Percentiles rank a stretch among this genome's conserved stretches.
Conservation (phyloP, 2,797 vertebrate genomes). For the Chelidonichthys spinosus region DNA sequence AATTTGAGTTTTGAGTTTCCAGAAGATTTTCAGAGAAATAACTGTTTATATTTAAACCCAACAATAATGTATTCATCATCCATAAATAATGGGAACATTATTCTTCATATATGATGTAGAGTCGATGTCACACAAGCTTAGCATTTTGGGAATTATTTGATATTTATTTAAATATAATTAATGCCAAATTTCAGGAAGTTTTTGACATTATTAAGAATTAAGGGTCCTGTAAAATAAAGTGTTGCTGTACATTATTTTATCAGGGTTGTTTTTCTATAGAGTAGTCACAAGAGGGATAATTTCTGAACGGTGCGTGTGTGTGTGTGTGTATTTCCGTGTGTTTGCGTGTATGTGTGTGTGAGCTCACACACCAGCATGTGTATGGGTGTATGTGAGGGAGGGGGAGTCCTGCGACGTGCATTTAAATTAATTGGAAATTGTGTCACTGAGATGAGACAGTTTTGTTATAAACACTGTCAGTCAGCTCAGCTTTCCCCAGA, state of each 20-base stretch:
- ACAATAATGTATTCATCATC: not conserved
- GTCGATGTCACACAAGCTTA: not conserved
- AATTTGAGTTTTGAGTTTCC: not conserved
- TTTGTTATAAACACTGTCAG: constrained; percentile 67
- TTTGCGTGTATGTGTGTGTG: constrained; percentile 20
- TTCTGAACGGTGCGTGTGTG: constrained; percentile 31
- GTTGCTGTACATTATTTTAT: constrained; percentile 43
- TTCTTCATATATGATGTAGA: not conserved
- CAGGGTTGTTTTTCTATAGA: constrained; percentile 66
- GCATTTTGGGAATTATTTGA: constrained; percentile 3
- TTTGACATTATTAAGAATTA: not conserved
- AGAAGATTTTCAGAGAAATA: not conserved
- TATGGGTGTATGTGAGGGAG: constrained; percentile 23
- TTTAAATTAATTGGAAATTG: constrained; percentile 55
- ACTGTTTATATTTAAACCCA: not conserved
- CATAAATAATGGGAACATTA: not conserved
- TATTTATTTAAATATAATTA: constrained; percentile 12
- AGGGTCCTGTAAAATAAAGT: constrained; percentile 22
- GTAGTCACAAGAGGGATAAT: constrained; percentile 46
- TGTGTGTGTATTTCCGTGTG: constrained; percentile 20
- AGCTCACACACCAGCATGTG: constrained; percentile 38
- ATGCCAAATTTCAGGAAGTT: constrained; percentile 4
- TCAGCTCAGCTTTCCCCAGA: constrained; percentile 51
- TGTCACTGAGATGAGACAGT: constrained; percentile 56
- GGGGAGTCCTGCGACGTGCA: constrained; percentile 42